Evolutionary conservation across 1,140 invertebrate genomes (phyloP).

Genomic region (Zaprionus lachaisei): DNA sequence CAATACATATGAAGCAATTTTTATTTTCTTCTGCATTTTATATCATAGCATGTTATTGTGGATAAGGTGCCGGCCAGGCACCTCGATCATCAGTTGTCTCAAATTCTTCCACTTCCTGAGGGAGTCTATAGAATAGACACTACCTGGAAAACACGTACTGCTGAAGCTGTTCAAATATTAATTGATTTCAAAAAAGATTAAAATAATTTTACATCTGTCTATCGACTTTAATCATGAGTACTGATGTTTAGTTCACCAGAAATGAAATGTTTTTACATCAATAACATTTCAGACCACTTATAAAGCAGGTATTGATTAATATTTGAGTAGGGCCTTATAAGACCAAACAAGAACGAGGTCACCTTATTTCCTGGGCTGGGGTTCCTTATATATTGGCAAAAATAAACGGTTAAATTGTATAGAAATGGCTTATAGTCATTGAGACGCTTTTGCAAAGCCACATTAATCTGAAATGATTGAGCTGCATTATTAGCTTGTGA

Average conservation of each 20-base stretch:
- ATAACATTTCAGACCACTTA: no score
- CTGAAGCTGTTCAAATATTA: background rate
- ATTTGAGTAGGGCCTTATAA: constrained; percentile 2
- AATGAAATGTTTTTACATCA: no score
- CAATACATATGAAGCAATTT: background rate
- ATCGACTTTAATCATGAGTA: no score
- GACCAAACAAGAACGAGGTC: background rate
- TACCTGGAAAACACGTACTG: background rate
- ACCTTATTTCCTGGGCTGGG: constrained; percentile 14
- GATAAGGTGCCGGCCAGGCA: constrained; percentile 30
- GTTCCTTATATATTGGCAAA: constrained; percentile 1
- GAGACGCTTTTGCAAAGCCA: constrained; percentile 1
- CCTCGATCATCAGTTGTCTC: constrained; percentile 10
- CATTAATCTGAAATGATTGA: background rate
- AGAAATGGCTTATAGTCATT: constrained; percentile 28
- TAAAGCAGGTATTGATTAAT: background rate
- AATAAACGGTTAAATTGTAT: constrained; percentile 9
- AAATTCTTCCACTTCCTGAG: constrained; percentile 26
- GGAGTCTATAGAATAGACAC: constrained; percentile 7
- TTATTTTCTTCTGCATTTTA: background rate
- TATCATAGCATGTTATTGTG: constrained; percentile 12
- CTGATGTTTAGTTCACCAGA: no score
- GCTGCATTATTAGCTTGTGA: no score
- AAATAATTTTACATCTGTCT: background rate
- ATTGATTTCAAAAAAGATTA: constrained; percentile 16